These are phyloP conservation scores for Vimba vimba DNA, from an alignment of 2,113 vertebrate species.

Conservation along the genomic window DNA sequence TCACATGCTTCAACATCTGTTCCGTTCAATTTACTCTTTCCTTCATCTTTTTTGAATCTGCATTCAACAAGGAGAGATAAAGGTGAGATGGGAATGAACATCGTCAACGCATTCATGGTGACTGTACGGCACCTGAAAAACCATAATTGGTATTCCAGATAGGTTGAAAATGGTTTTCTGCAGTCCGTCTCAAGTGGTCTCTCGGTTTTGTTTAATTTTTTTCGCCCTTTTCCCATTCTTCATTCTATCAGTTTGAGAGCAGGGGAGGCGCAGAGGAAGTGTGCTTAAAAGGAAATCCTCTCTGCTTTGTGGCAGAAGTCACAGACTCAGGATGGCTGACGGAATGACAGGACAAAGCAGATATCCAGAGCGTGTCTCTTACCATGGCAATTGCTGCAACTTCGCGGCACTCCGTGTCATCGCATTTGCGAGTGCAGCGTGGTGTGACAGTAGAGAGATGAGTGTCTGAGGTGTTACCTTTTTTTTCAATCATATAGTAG, in stretches of 20 bases:
- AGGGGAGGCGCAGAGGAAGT: conserved; percentile 46
- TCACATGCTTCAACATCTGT: conserved; percentile 26
- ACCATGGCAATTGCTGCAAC: conserved; percentile 46
- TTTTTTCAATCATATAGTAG: conserved; percentile 46
- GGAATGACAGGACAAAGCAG: conserved; percentile 49
- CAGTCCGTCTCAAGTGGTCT: conserved; percentile 47
- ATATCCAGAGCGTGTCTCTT: conserved; percentile 49
- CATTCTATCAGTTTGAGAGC: conserved; percentile 49
- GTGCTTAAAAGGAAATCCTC: conserved; percentile 48
- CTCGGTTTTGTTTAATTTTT: conserved; percentile 35
- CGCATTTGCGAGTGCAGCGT: conserved; percentile 43
- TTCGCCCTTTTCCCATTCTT: conserved; percentile 57
- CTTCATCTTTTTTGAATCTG: background rate
- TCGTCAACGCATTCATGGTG: background rate
- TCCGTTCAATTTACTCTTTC: conserved; percentile 17
- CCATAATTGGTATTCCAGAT: conserved; percentile 56
- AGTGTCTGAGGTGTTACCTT: conserved; percentile 35
- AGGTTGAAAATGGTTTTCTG: conserved; percentile 58
- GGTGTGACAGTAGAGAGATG: conserved; percentile 53
- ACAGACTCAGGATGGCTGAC: conserved; percentile 35
- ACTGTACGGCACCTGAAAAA: conserved; percentile 3
- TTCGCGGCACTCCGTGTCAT: conserved; percentile 46
- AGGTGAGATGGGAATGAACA: conserved; percentile 41
- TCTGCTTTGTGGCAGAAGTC: conserved; percentile 43
- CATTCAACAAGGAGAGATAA: conserved; percentile 30